phyloP scores from a whole-genome alignment of 2,797 vertebrate genomes.

The Sandelia bainsii region DNA sequence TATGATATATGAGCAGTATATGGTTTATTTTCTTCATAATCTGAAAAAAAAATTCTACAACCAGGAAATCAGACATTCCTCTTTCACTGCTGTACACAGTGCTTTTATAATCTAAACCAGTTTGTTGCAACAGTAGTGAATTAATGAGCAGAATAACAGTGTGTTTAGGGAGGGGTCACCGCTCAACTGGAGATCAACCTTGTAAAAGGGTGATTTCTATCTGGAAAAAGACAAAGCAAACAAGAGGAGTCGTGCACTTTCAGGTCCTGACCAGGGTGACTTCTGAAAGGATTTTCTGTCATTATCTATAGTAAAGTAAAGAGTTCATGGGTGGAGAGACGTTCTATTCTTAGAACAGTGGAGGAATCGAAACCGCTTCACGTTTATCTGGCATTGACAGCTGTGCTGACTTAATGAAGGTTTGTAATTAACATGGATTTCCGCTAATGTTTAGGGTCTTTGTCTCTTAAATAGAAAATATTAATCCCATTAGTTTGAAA shows the following conservation, averaged over 20 bases:
- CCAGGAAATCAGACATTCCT: slow-evolving; percentile 4
- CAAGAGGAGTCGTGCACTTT: slow-evolving; percentile 20
- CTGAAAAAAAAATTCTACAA: not conserved
- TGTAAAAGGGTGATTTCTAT: slow-evolving; percentile 47
- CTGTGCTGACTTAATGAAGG: slow-evolving; percentile 88
- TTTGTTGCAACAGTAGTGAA: slow-evolving; percentile 23
- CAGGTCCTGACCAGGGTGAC: slow-evolving; percentile 60
- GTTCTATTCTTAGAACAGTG: slow-evolving; percentile 66
- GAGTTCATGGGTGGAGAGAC: slow-evolving; percentile 63
- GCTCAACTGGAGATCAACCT: slow-evolving; percentile 48
- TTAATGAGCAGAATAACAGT: slow-evolving; percentile 36
- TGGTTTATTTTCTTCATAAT: slow-evolving; percentile 7
- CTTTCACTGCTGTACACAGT: not conserved
- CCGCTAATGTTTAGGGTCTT: slow-evolving; percentile 85
- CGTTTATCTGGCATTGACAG: slow-evolving; percentile 90
- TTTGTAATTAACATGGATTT: slow-evolving; percentile 91
- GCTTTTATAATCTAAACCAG: slow-evolving; percentile 30
- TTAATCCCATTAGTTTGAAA: slow-evolving; percentile 85
- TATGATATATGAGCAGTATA: slow-evolving; percentile 9
- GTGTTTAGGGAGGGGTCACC: slow-evolving; percentile 31
- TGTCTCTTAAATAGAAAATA: slow-evolving; percentile 86
- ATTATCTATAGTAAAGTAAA: slow-evolving; percentile 57
- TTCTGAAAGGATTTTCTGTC: slow-evolving; percentile 75
- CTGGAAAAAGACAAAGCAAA: slow-evolving; percentile 36
- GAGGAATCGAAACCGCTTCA: slow-evolving; percentile 81